Evolutionary conservation across 2,888 invertebrate species (phyloP), one percentile per base, ranked within the genome.

Genomic region (Acanthoscelides obtectus): DNA sequence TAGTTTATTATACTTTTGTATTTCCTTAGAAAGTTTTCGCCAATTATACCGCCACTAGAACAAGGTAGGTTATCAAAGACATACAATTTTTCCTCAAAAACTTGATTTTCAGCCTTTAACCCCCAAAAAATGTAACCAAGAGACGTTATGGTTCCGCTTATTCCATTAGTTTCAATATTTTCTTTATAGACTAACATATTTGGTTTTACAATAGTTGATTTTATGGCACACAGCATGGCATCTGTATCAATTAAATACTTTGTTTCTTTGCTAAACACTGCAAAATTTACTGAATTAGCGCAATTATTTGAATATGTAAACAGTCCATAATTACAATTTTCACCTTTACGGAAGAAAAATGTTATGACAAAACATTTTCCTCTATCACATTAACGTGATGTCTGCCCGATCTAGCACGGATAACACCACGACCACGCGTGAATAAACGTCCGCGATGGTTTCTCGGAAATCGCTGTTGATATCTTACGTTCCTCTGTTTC

Each of bases 191-290:
- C 72, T 22, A n/a, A 21, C 63, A 70, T 66, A 69, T 67, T 17
- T 21, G 6, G 21, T 17, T 67, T 68, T 22, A 73, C 1, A 73
- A 19, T 20, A 6, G 63, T 22, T 65, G 22, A 65, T 22, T 72
- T 67, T 65, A 73, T 72, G 2, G 70, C 65, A 69, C 73, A 70
- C n/a, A 73, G 25, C 6, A 71, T 72, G 19, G 73, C 71, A 19
- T 71, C 64, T 22, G 71, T 71, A 22, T 73, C 73, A 22, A 73
- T 8, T 71, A 71, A 71, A 64, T 67, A 70, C 25, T n/a, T 25
- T 67, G 72, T 20, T 64, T 27, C 17, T 22, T 27, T 20, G 21
- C 25, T 12, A 12, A 12, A 17, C 17, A 66, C 66, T 17, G 17
- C 8, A 66, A 21, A 66, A 66, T 66, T 1, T 20, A 20, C 66